These are phyloP conservation scores for Timema podura DNA, from an alignment of 2,888 invertebrate species.

Conservation along the genomic window DNA sequence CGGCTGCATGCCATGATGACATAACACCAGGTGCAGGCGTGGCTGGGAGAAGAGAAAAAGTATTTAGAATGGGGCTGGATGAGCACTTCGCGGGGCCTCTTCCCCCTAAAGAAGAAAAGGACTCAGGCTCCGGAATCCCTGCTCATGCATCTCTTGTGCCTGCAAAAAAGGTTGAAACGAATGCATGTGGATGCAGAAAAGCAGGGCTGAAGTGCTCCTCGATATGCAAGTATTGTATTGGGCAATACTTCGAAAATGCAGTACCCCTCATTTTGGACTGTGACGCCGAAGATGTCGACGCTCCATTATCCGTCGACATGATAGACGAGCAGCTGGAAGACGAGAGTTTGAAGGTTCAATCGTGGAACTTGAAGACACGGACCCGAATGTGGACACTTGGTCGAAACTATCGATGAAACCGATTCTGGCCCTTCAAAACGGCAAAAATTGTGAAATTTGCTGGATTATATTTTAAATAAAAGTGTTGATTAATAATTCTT, in stretches of 20 bases:
- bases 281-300: neutral
- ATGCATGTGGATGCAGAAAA: neutral
- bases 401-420: neutral
- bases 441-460: neutral
- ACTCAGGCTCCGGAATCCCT: neutral
- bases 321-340: neutral
- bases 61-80: neutral
- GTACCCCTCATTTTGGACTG: neutral
- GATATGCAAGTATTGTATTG: neutral
- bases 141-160: too few species aligned
- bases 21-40: too few species aligned
- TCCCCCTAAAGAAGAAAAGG: neutral
- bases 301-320: neutral
- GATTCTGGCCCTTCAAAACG: neutral
- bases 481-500: neutral
- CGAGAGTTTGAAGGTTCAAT: neutral
- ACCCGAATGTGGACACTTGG: neutral
- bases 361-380: neutral
- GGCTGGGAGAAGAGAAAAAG: neutral
- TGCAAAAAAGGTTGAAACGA: neutral
- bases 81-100: neutral
- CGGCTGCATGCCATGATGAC: too few species aligned
- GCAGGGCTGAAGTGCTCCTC: neutral
- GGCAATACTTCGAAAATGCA: slow-evolving; percentile 2
- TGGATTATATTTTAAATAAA: neutral